These are phyloP conservation scores for Polyommatus iphigenia DNA, from an alignment of 2,888 invertebrate species.

Conservation along the genomic window DNA sequence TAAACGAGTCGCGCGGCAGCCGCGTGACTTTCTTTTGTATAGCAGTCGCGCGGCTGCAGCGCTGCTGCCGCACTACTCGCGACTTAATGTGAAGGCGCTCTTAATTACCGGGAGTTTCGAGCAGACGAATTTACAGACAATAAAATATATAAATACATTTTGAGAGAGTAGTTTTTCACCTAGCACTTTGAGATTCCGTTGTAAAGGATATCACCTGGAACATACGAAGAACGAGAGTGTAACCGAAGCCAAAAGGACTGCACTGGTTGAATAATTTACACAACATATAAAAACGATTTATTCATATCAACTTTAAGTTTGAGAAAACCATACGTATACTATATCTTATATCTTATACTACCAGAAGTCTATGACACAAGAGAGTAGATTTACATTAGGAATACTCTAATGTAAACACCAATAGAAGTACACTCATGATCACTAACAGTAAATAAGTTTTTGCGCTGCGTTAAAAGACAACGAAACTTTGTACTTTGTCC, in stretches of 20 bases:
- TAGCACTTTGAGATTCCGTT: too few species aligned
- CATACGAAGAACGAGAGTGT: not conserved
- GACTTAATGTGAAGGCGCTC: too few species aligned
- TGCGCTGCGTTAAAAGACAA: not conserved
- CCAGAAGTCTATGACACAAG: conserved; percentile 44
- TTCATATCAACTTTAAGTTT: conserved; percentile 58
- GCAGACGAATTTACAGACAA: too few species aligned
- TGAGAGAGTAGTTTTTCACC: too few species aligned
- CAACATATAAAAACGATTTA: conserved; percentile 52
- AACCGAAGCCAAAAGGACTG: not conserved
- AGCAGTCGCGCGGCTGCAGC: too few species aligned
- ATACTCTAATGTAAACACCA: conserved; percentile 38
- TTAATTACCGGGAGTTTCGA: too few species aligned
- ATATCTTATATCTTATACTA: conserved; percentile 44
- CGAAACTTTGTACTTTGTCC: not conserved
- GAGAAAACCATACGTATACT: conserved; percentile 54
- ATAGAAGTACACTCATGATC: conserved; percentile 28
- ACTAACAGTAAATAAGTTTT: not conserved
- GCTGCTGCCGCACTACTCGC: too few species aligned
- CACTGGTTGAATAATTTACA: conserved; percentile 36
- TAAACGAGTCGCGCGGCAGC: too few species aligned
- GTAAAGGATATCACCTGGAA: too few species aligned
- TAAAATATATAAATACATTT: too few species aligned
- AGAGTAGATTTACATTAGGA: conserved; percentile 44
- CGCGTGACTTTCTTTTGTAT: too few species aligned